Conservation (phyloP, 2,888 invertebrate species). For the Cerastoderma edule region DNA sequence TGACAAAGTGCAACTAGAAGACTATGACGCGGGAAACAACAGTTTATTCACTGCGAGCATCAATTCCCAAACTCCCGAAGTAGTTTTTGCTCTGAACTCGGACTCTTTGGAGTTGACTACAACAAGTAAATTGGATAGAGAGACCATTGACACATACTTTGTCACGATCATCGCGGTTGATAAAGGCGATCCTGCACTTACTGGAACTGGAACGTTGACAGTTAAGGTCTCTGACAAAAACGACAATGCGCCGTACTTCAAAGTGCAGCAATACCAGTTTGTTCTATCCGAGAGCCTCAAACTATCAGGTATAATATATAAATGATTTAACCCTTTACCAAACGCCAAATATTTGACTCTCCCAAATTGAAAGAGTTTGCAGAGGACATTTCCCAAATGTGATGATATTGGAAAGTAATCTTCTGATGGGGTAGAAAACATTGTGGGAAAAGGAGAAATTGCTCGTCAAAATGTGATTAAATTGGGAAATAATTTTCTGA, state of each 20-base stretch:
- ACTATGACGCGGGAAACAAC: constrained; percentile 60
- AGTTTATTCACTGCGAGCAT: constrained; percentile 38
- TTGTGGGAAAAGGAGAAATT: too few species aligned
- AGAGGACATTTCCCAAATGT: too few species aligned
- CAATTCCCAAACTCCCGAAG: constrained; percentile 28
- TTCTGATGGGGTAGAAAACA: too few species aligned
- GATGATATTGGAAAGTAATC: too few species aligned
- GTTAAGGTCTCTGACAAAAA: constrained; percentile 99
- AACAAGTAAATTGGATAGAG: constrained; percentile 74
- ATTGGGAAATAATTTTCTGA: too few species aligned
- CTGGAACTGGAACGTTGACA: constrained; percentile 96
- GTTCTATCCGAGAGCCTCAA: too few species aligned
- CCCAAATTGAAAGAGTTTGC: too few species aligned
- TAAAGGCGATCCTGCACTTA: constrained; percentile 85
- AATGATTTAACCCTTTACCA: too few species aligned
- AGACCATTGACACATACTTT: constrained; percentile 87
- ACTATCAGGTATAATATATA: too few species aligned
- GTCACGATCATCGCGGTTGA: constrained; percentile 95
- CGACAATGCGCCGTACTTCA: constrained; percentile 98
- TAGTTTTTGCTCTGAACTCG: constrained; percentile 65
- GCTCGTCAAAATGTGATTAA: too few species aligned
- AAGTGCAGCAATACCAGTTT: constrained; percentile 15
- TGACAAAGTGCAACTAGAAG: constrained; percentile 38
- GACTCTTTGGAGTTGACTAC: constrained; percentile 67
- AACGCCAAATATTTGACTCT: too few species aligned